phyloP scores from a whole-genome alignment of 2,888 invertebrate genomes.

The Spisula subtruncata region DNA sequence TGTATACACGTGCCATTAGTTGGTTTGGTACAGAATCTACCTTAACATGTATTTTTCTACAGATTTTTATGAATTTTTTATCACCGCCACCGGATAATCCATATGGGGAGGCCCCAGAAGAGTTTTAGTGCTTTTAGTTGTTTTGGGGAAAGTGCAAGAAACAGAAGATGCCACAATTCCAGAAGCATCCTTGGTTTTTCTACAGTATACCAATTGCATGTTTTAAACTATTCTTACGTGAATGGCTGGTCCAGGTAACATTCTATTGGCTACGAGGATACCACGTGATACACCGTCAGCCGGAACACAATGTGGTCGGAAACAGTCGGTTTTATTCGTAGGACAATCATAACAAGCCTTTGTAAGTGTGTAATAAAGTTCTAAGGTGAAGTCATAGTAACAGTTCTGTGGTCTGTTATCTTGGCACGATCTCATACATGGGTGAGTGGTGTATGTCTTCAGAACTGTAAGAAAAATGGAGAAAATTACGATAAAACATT shows the following conservation, averaged over 20 bases:
- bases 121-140: too few relatives aligned
- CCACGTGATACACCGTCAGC: slow-evolving; percentile 94
- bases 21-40: too few relatives aligned
- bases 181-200: too few relatives aligned
- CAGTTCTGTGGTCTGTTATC: slow-evolving; percentile 91
- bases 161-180: too few relatives aligned
- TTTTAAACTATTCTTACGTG: slow-evolving; percentile 65
- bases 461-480: slow-evolving; percentile 38
- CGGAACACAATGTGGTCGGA: slow-evolving; percentile 93
- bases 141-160: too few relatives aligned
- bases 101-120: too few relatives aligned
- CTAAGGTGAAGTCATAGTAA: slow-evolving; percentile 92
- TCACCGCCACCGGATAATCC: too few relatives aligned
- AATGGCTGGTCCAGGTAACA: slow-evolving; percentile 95
- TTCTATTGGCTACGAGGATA: slow-evolving; percentile 92
- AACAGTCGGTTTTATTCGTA: slow-evolving; percentile 92
- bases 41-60: too few relatives aligned
- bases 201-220: too few relatives aligned
- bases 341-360: slow-evolving; percentile 96
- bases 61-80: too few relatives aligned
- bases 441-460: slow-evolving; percentile 87
- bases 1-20: too few relatives aligned
- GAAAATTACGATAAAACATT: too few relatives aligned
- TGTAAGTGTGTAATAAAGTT: slow-evolving; percentile 94
- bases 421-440: slow-evolving; percentile 91